Conservation (phyloP, 2,113 vertebrate genomes). For the Trematocara stigmaticum region DNA sequence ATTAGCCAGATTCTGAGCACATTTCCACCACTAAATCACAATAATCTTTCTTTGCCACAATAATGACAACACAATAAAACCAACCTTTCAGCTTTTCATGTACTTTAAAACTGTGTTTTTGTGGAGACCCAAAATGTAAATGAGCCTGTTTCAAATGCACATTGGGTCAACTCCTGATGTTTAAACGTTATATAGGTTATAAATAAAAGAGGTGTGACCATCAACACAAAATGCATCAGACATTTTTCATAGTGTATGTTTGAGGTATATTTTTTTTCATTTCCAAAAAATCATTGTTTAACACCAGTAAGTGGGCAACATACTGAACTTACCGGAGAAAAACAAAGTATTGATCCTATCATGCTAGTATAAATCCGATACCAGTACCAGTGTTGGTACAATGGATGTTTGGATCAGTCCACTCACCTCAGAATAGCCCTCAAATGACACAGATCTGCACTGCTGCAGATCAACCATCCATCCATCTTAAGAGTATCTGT, state of each 20-base stretch:
- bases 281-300: not conserved
- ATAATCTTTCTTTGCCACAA: no score
- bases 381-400: not conserved
- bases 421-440: not conserved
- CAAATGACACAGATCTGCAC: not conserved
- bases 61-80: no score
- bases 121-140: not conserved
- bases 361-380: not conserved
- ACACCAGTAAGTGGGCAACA: not conserved
- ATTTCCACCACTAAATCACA: not conserved
- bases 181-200: not conserved
- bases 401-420: not conserved
- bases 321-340: not conserved
- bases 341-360: not conserved
- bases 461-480: not conserved
- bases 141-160: not conserved
- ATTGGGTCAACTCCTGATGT: not conserved
- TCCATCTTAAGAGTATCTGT: not conserved
- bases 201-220: not conserved
- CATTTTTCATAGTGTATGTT: not conserved
- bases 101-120: not conserved
- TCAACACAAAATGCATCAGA: not conserved
- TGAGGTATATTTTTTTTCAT: not conserved
- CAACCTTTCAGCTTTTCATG: no score
- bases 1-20: not conserved